Percentiles rank a stretch among this genome's conserved stretches.
Conservation (phyloP, 2,888 invertebrate genomes). For the Lycaena phlaeas region DNA sequence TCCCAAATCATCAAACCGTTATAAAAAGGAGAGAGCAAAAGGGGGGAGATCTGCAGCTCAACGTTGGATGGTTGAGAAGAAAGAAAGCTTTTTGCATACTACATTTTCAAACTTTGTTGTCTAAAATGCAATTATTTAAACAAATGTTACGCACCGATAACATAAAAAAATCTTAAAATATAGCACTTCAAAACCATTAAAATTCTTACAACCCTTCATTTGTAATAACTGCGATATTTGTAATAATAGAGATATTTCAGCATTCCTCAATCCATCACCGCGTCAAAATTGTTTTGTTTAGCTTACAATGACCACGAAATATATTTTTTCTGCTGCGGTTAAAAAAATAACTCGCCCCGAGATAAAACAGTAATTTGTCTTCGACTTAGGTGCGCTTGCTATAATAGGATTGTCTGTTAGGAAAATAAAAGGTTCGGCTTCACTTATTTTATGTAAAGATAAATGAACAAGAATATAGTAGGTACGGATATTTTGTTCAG, state of each 20-base stretch:
- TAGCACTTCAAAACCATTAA: too few relatives aligned
- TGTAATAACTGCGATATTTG: background rate
- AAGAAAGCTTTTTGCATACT: too few relatives aligned
- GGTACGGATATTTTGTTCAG: too few relatives aligned
- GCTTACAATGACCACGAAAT: slow-evolving; percentile 10
- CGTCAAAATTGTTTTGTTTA: slow-evolving; percentile 14
- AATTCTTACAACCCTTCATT: background rate
- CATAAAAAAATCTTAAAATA: too few relatives aligned
- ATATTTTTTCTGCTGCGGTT: slow-evolving; percentile 12
- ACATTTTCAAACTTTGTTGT: too few relatives aligned
- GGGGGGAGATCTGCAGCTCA: too few relatives aligned
- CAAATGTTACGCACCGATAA: too few relatives aligned
- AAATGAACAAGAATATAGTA: background rate
- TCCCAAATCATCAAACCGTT: too few relatives aligned
- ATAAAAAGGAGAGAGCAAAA: too few relatives aligned
- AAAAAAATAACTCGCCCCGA: slow-evolving; percentile 18
- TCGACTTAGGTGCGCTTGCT: slow-evolving; percentile 13
- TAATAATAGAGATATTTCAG: background rate
- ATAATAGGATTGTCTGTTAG: slow-evolving; percentile 5
- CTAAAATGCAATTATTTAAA: too few relatives aligned
- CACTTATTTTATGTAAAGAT: background rate
- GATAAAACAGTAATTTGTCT: slow-evolving; percentile 20
- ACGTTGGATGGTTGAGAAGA: too few relatives aligned
- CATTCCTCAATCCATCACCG: slow-evolving; percentile 11
- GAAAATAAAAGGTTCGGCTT: background rate